These are phyloP conservation scores for Willisornis vidua DNA, from an alignment of 2,113 vertebrate genomes.

Conservation along the genomic window DNA sequence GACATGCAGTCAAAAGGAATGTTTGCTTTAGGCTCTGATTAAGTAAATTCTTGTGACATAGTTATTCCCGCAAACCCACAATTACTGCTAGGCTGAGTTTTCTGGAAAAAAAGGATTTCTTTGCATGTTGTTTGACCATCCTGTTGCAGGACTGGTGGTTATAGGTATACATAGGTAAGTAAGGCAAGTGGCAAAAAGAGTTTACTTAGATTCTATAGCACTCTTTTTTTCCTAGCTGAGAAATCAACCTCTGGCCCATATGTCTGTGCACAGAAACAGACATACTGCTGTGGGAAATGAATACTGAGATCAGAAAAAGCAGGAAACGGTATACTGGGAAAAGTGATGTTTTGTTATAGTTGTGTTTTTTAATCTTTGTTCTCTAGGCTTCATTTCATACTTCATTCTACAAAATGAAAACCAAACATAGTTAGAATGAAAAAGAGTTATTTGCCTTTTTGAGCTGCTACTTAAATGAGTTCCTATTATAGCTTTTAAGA, in stretches of 20 bases:
- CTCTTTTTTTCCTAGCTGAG: not conserved
- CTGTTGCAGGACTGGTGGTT: not conserved
- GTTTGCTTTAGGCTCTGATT: constrained; percentile 45
- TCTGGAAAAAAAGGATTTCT: constrained; percentile 22
- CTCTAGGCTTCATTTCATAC: not conserved
- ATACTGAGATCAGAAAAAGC: not conserved
- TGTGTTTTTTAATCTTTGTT: not conserved
- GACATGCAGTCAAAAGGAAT: not conserved
- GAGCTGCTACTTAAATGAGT: not conserved
- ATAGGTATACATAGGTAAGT: not conserved
- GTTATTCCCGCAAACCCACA: not conserved
- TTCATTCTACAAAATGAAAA: not conserved
- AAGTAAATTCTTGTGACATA: constrained; percentile 9
- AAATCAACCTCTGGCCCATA: not conserved
- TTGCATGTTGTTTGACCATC: not conserved
- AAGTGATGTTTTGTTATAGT: not conserved
- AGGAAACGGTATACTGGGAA: not conserved
- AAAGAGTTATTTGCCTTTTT: not conserved
- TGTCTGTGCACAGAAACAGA: not conserved
- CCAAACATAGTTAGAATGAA: not conserved
- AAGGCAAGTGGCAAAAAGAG: not conserved
- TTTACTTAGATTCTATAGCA: not conserved
- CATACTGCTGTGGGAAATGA: not conserved
- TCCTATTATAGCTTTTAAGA: not conserved
- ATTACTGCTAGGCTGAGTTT: constrained; percentile 17